Evolutionary conservation across 1,140 invertebrate genomes (phyloP).

Genomic region (Bicyclus anynana): DNA sequence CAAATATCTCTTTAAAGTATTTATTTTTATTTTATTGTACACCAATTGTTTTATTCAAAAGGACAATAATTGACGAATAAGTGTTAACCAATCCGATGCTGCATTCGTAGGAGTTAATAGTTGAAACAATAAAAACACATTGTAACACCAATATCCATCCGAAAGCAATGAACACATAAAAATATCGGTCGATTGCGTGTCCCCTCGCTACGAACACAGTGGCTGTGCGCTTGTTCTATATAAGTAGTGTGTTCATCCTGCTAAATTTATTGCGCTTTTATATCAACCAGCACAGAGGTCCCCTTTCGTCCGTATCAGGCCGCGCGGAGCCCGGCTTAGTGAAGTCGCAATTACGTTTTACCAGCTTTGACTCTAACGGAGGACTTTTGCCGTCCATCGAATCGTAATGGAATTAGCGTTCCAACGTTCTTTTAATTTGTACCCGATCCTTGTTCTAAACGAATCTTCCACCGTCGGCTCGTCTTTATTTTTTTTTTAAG

Average conservation of each 20-base stretch:
- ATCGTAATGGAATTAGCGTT: constrained; percentile 76
- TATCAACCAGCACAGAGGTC: constrained; percentile 72
- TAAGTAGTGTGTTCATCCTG: constrained; percentile 75
- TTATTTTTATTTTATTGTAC: no score
- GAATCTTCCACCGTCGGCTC: constrained; percentile 42
- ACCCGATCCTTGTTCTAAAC: constrained; percentile 63
- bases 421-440: constrained; percentile 73
- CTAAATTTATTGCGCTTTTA: constrained; percentile 76
- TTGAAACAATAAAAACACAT: no score
- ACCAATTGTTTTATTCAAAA: no score
- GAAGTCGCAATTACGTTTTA: constrained; percentile 76
- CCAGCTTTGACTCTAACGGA: constrained; percentile 69
- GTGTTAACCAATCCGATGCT: no score
- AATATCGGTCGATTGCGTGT: constrained; percentile 24
- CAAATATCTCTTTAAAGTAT: no score
- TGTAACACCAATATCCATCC: not conserved
- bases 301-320: constrained; percentile 70
- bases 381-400: constrained; percentile 74
- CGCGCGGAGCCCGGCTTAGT: constrained; percentile 72
- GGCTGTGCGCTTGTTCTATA: constrained; percentile 57
- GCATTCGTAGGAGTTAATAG: no score
- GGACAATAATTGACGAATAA: no score
- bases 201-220: constrained; percentile 60
- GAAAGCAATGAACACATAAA: constrained; percentile 20
- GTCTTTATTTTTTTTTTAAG: constrained; percentile 17